These are phyloP conservation scores for Tetrax tetrax DNA, from an alignment of 2,113 vertebrate genomes.

Conservation along the genomic window DNA sequence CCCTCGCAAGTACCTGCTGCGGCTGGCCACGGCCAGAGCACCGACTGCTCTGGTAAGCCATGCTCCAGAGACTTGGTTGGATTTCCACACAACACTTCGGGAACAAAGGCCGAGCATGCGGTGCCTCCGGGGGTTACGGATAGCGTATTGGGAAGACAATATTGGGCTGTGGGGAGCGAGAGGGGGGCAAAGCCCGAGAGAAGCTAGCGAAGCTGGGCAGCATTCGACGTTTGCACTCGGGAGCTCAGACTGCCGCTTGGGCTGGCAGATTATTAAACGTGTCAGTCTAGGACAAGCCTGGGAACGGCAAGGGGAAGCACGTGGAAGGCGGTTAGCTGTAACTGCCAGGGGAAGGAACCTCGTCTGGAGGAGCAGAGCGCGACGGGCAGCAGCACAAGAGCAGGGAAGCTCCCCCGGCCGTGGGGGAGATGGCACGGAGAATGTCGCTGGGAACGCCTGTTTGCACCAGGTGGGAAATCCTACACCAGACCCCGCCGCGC, in stretches of 20 bases:
- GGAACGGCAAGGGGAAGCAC: not conserved
- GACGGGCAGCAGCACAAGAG: not conserved
- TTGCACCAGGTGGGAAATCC: not conserved
- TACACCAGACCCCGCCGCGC: no score
- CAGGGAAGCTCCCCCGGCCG: not conserved
- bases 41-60: rapidly evolving
- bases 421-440: not conserved
- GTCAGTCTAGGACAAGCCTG: constrained; percentile 10
- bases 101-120: not conserved
- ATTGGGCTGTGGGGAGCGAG: not conserved
- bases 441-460: not conserved
- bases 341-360: not conserved
- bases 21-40: not conserved
- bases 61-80: rapidly evolving
- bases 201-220: constrained; percentile 10
- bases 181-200: not conserved
- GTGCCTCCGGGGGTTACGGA: not conserved
- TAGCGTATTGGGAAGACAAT: not conserved
- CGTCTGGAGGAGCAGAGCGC: not conserved
- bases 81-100: rapidly evolving
- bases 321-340: not conserved
- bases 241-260: not conserved
- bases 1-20: not conserved
- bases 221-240: not conserved
- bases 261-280: constrained; percentile 18